Percentiles rank a stretch among this genome's conserved stretches.
Evolutionary conservation across 2,113 vertebrate genomes (phyloP).

Genomic region (Leucoraja erinaceus): DNA sequence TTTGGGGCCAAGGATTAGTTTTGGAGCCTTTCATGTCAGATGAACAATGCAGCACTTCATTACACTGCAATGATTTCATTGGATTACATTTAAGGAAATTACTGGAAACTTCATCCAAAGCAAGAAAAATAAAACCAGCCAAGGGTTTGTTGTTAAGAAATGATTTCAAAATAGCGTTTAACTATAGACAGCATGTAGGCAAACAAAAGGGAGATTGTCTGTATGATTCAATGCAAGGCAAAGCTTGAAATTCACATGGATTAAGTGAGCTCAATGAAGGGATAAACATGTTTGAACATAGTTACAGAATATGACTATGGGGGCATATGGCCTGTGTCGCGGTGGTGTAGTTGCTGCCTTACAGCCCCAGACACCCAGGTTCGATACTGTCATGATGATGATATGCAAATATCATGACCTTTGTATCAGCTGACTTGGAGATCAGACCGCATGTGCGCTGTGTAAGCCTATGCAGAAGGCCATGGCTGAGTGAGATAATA

Average conservation of each 20-base stretch:
- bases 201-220: conserved; percentile 32
- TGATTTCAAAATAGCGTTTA: conserved; percentile 22
- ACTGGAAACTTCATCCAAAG: conserved; percentile 8
- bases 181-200: background rate
- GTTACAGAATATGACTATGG: background rate
- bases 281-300: background rate
- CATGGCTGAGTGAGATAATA: too few relatives aligned
- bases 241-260: background rate
- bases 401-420: too few relatives aligned
- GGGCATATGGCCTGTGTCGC: too few relatives aligned
- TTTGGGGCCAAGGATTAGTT: background rate
- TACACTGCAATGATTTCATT: conserved; percentile 31
- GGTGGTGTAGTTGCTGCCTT: too few relatives aligned
- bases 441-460: too few relatives aligned
- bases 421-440: too few relatives aligned
- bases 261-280: background rate
- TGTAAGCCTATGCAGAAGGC: too few relatives aligned
- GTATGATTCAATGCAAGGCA: background rate
- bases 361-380: too few relatives aligned
- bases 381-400: too few relatives aligned
- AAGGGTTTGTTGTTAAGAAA: conserved; percentile 32
- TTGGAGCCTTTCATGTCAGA: background rate
- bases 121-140: background rate
- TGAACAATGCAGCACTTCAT: conserved; percentile 18
- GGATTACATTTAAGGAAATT: conserved; percentile 28